Evolutionary conservation across 2,888 invertebrate species (phyloP), one percentile per base, ranked within the genome.

Genomic region (Tetragonisca angustula): DNA sequence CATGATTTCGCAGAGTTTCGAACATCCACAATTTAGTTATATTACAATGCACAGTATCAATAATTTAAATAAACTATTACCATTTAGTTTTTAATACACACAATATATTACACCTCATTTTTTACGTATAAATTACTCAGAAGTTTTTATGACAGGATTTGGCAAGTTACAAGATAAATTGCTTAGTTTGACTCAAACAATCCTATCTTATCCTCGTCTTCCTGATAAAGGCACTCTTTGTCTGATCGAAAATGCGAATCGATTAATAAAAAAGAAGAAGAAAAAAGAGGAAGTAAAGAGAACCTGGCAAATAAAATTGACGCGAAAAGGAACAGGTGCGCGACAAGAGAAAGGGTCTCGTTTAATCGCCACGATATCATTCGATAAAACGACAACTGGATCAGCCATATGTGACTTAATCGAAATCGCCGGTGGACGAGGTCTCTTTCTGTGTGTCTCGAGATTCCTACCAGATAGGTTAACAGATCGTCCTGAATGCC

Each of bases 291-390:
- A 52, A 52, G 19, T 19, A 52, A 52, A 52, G 52, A 52, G 27
- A 71, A 75, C 52, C 32, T 24, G 77, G 69, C 68, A 74, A 79
- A 83, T 90, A 85, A 84, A 84, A 79, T 71, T 82, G 82, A 61
- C 82, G 86, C 79, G 85, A 79, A 77, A 88, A 89, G 83, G 81
- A 32, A 87, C 90, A 91, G 89, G 91, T 89, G 89, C 81, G 82
- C 74, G 84, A 72, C 77, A 76, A 49, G 68, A 54, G 72, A 71
- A 72, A 74, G 76, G 81, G 86, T 71, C 67, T 77, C 19, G 85
- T 74, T 88, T 90, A 90, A 92, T 92, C 90, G 84, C 88, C 74
- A 76, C 85, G 88, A 92, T 92, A 92, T 92, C 91, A 88, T 81
- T 80, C 70, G 89, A 92, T 90, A 90, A 92, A 89, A 89, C 83